A percentile compares a stretch with the other conserved stretches of the same genome.
Conservation (phyloP, 2,113 vertebrate species). For the Antechinus flavipes region DNA sequence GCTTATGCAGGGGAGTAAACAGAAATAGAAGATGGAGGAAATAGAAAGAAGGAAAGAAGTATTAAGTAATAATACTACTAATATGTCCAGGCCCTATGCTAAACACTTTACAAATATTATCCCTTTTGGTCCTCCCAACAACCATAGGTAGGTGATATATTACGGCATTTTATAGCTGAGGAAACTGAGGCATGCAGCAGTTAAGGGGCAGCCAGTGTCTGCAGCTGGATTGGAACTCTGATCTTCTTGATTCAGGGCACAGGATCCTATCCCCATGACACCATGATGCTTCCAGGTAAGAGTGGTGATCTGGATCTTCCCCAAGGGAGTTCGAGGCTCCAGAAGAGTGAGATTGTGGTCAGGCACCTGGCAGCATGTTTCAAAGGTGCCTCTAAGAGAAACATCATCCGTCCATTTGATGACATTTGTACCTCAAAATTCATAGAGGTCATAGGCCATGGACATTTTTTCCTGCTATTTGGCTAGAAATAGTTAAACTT, state of each 20-base stretch:
- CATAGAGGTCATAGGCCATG: slow-evolving; percentile 98
- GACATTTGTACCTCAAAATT: slow-evolving; percentile 99
- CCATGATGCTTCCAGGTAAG: not conserved
- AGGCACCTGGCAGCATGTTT: slow-evolving; percentile 95
- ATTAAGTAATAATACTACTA: not conserved
- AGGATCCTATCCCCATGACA: not conserved
- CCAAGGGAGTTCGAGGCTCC: slow-evolving; percentile 63
- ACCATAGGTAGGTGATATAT: not conserved
- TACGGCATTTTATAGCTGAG: not conserved
- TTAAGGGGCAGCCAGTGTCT: not conserved
- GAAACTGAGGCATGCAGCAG: slow-evolving; percentile 30
- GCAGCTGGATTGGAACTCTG: not conserved
- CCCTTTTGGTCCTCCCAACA: not conserved
- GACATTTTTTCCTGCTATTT: slow-evolving; percentile 99
- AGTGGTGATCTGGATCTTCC: not conserved
- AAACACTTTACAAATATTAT: not conserved
- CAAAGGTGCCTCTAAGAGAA: slow-evolving; percentile 97
- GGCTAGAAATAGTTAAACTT: slow-evolving; percentile 97
- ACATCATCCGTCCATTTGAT: slow-evolving; percentile 99
- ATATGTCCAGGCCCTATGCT: not conserved
- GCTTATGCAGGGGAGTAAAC: slow-evolving; percentile 63
- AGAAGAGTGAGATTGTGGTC: slow-evolving; percentile 65
- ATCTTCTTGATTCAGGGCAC: not conserved
- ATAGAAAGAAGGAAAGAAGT: not conserved
- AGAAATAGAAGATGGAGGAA: slow-evolving; percentile 72